phyloP scores from a whole-genome alignment of 30 jellyfish, hydroid and myxozoan genomes.

The Aurelia aurita complex sp. Pacific region DNA sequence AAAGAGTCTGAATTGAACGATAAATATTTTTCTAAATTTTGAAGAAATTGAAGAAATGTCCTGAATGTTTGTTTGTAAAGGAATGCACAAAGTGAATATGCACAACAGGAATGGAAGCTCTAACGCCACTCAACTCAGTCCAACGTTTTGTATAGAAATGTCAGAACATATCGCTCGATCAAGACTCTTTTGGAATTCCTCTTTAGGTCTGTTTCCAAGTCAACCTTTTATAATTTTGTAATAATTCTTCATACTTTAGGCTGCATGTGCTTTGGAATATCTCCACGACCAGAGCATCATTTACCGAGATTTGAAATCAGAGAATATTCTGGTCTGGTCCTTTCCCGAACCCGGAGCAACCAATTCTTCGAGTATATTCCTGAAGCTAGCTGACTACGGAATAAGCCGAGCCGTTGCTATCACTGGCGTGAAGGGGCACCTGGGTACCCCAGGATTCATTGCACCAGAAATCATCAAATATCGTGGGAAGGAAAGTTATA shows the following conservation, averaged over 20 bases:
- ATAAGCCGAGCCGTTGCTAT: slow-evolving; percentile 90
- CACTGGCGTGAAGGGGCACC: slow-evolving; percentile 84
- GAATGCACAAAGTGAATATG: too few relatives aligned
- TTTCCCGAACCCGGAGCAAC: slow-evolving; percentile 87
- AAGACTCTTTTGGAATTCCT: too few relatives aligned
- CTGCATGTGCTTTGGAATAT: slow-evolving; percentile 78
- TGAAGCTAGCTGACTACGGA: slow-evolving; percentile 93
- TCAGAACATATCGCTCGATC: too few relatives aligned
- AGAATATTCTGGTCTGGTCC: slow-evolving; percentile 85
- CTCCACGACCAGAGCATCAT: slow-evolving; percentile 83
- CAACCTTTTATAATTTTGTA: background rate
- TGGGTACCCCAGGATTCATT: slow-evolving; percentile 92
- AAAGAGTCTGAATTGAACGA: too few relatives aligned
- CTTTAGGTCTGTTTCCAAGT: too few relatives aligned
- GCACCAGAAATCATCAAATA: slow-evolving; percentile 93
- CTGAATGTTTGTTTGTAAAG: too few relatives aligned
- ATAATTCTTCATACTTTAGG: slow-evolving; percentile 38
- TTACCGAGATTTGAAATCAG: slow-evolving; percentile 94
- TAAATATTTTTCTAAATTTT: too few relatives aligned
- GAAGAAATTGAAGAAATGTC: too few relatives aligned
- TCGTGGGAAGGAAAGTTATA: slow-evolving; percentile 87
- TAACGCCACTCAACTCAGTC: too few relatives aligned
- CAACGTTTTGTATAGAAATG: too few relatives aligned
- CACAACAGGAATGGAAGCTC: too few relatives aligned
- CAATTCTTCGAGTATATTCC: slow-evolving; percentile 35